Evolutionary conservation across 2,797 vertebrate species (phyloP).

Genomic region (Choloepus didactylus): DNA sequence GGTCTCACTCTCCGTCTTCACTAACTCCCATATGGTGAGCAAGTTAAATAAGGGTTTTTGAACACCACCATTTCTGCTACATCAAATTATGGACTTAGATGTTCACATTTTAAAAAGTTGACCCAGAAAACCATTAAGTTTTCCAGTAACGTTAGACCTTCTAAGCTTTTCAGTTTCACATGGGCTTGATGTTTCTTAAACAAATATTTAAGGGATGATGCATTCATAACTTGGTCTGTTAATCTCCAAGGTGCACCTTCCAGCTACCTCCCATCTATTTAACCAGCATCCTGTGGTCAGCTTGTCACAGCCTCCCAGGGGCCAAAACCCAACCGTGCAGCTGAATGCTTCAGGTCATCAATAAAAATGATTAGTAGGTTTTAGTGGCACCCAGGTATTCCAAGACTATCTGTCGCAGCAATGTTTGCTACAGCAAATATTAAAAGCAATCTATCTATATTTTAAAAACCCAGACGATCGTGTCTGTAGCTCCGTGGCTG

Average conservation of each 20-base stretch:
- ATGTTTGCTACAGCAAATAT: neutral
- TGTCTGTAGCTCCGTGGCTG: fast-evolving
- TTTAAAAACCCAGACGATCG: fast-evolving
- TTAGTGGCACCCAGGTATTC: neutral
- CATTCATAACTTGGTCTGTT: neutral
- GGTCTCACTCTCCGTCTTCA: too few species aligned
- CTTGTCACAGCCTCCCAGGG: neutral
- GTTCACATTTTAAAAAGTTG: neutral
- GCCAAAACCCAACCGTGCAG: neutral
- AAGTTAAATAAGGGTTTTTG: neutral
- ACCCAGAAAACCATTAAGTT: neutral
- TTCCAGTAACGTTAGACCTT: neutral
- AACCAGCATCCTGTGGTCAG: neutral
- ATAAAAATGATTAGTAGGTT: neutral
- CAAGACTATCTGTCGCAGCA: neutral
- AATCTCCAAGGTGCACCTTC: neutral
- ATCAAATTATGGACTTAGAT: neutral
- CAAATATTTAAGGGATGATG: neutral
- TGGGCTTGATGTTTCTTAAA: neutral
- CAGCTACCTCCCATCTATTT: neutral
- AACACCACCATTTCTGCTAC: neutral
- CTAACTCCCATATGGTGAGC: neutral
- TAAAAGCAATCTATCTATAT: neutral
- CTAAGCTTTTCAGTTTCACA: neutral
- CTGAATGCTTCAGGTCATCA: neutral